Conservation (phyloP, 2,797 vertebrate genomes). For the Tapera naevia region DNA sequence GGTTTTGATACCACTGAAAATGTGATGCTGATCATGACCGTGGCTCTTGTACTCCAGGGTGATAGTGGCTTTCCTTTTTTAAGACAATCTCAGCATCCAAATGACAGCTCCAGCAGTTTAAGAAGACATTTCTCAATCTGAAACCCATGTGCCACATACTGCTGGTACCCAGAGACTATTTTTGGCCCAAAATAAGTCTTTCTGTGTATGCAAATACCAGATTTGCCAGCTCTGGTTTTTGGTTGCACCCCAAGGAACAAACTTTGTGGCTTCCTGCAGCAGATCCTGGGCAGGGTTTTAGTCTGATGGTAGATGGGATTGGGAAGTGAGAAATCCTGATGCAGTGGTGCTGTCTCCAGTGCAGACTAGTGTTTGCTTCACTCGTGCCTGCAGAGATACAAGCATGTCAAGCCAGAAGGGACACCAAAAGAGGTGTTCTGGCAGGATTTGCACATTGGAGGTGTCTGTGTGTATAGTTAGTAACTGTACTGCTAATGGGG, state of each 20-base stretch:
- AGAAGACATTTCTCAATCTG: not conserved
- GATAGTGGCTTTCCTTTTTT: not conserved
- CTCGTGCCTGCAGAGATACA: not conserved
- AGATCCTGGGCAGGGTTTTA: not conserved
- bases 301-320: not conserved
- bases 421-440: not conserved
- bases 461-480: not conserved
- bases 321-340: not conserved
- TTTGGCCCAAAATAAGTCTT: constrained; percentile 21
- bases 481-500: accelerated
- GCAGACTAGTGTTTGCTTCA: not conserved
- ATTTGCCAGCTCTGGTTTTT: constrained; percentile 26
- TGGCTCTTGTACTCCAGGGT: not conserved
- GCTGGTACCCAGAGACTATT: constrained; percentile 22
- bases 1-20: not conserved
- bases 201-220: not conserved
- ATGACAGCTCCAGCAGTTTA: not conserved
- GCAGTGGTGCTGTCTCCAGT: not conserved
- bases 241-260: constrained; percentile 19
- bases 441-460: accelerated
- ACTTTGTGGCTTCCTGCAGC: not conserved
- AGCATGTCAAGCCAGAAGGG: not conserved
- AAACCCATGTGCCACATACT: not conserved
- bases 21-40: not conserved
- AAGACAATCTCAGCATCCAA: not conserved